Evolutionary conservation across 1,140 invertebrate genomes (phyloP).

Genomic region (Musca vetustissima): DNA sequence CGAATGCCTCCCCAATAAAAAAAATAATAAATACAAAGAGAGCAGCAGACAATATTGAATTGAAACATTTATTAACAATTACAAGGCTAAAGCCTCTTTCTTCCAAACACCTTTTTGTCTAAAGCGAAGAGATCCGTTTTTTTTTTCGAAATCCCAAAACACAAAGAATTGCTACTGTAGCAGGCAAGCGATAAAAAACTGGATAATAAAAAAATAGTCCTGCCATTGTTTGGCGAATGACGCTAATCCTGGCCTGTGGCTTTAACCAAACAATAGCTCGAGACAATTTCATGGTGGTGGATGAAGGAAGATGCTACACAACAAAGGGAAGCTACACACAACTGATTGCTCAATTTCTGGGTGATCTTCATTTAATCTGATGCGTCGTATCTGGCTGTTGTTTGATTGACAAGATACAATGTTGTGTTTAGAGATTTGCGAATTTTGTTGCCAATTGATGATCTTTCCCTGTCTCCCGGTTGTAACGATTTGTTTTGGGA

Average conservation of each 20-base stretch:
- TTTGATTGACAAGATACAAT: conserved; percentile 14
- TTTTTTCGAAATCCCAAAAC: no score
- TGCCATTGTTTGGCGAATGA: no score
- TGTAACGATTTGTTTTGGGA: background rate
- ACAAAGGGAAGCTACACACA: background rate
- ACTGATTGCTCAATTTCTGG: background rate
- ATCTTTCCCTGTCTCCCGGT: background rate
- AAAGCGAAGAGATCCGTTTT: no score
- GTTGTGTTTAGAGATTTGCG: background rate
- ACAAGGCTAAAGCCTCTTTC: no score
- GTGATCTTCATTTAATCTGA: conserved; percentile 21
- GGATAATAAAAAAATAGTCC: no score
- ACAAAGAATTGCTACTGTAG: no score
- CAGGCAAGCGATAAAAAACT: no score
- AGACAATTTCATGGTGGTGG: conserved; percentile 2
- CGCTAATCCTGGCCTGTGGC: conserved; percentile 23
- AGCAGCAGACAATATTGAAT: no score
- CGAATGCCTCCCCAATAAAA: no score
- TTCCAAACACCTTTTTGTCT: no score
- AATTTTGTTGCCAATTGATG: background rate
- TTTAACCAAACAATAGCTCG: conserved; percentile 15
- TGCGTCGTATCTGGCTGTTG: background rate
- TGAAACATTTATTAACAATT: no score
- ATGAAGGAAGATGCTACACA: background rate
- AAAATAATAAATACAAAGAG: no score